Evolutionary conservation across 2,888 invertebrate genomes (phyloP), one percentile per base, ranked within the genome.

Genomic region (Drosophila dives): DNA sequence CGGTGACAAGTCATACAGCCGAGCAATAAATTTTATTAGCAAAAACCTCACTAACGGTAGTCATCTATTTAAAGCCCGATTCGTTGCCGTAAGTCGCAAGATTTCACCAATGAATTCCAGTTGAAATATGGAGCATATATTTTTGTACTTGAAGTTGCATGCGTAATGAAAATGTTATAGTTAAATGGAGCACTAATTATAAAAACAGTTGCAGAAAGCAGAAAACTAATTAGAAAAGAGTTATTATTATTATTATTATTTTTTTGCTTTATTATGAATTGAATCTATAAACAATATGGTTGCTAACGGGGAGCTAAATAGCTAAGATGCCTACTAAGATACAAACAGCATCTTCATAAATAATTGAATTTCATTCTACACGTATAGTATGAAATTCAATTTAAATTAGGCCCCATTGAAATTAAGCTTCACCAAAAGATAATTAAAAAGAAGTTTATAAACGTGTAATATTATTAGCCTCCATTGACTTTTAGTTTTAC

Each of bases 51-150:
- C 72, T 61, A 59, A 58, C 49, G 58, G 55, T 42, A 33, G 29
- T 48, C 51, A 48, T 54, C 29, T 38, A 51, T 38, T 66, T 58
- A 12, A 45, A 59, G 59, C 11, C 26, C 33, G 34, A 42, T 34
- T 48, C 7, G 29, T 12, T 45, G 42, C 45, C 7, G 45, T 51
- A 49, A 32, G 49, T 38, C 36, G 11, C 38, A n/a, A 68, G 50
- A 54, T 64, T 77, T 68, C 67, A n/a, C 66, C 48, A 53, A 38
- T 67, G 38, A 67, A 67, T 51, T 59, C 45, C 20, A 4, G 33
- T 48, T 33, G 59, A 68, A 68, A 66, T 68, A 50, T 55, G 32
- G 61, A 42, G 23, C 42, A 58, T 20, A 58, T 56, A 56, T 56
- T 45, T 56, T 66, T 48, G 20, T 17, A 49, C 36, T 15, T 54